phyloP scores from a whole-genome alignment of 53 echinoderm and acorn worm species.

The Henricia sp. region DNA sequence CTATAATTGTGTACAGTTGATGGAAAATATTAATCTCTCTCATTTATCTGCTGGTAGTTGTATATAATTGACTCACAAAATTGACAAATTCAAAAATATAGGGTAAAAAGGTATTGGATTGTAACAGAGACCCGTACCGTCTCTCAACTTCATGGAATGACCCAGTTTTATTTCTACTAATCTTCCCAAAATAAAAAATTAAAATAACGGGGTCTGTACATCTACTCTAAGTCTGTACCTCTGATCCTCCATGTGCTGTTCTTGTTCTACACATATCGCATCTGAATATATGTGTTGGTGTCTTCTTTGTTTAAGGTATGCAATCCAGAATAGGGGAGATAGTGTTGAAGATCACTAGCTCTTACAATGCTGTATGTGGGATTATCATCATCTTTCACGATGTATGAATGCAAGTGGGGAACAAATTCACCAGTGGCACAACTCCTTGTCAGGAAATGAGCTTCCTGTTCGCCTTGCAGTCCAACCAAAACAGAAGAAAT shows the following conservation, averaged over 20 bases:
- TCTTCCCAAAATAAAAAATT: too few species aligned
- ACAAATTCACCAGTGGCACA: conserved; percentile 32
- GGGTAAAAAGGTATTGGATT: too few species aligned
- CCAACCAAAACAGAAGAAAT: conserved; percentile 28
- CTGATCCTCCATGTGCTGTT: background rate
- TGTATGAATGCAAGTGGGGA: conserved; percentile 34
- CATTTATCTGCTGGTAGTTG: too few species aligned
- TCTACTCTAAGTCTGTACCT: too few species aligned
- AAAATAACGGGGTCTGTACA: too few species aligned
- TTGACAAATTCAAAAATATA: too few species aligned
- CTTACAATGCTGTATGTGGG: conserved; percentile 20
- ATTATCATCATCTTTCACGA: conserved; percentile 9
- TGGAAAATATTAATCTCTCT: too few species aligned
- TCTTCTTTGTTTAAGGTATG: conserved; percentile 11
- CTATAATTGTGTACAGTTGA: too few species aligned
- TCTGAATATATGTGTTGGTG: conserved; percentile 16
- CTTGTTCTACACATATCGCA: conserved; percentile 31
- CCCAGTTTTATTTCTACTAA: too few species aligned
- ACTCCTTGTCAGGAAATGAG: background rate
- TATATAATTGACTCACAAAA: too few species aligned
- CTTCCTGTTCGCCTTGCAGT: background rate
- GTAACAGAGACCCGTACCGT: too few species aligned
- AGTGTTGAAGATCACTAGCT: conserved; percentile 12
- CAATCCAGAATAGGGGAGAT: conserved; percentile 41
- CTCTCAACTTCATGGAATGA: too few species aligned